Evolutionary conservation across 2,888 invertebrate species (phyloP).

Genomic region (Drosophila stalkeri): DNA sequence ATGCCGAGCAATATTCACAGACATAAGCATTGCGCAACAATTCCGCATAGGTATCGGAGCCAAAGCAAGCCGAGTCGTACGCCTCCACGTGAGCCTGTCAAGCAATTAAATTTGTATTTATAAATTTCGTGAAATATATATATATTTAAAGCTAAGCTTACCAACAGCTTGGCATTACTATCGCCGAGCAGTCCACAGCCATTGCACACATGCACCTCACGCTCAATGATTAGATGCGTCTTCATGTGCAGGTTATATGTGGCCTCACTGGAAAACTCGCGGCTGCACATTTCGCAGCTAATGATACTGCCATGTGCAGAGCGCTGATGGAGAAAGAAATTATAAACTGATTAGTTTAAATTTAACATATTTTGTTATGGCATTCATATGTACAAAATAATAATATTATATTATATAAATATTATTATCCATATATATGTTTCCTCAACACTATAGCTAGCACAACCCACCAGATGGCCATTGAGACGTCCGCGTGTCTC

Average conservation of each 20-base stretch:
- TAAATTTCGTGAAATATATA: neutral
- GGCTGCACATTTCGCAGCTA: slow-evolving; percentile 76
- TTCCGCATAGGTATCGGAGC: slow-evolving; percentile 47
- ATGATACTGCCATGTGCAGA: slow-evolving; percentile 55
- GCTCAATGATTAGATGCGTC: slow-evolving; percentile 73
- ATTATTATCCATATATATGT: neutral
- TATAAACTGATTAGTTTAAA: neutral
- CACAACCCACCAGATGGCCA: slow-evolving; percentile 73
- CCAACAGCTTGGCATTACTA: slow-evolving; percentile 57
- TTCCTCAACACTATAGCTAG: neutral
- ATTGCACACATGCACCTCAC: slow-evolving; percentile 70
- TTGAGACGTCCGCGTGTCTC: slow-evolving; percentile 68
- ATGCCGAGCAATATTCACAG: slow-evolving; percentile 82
- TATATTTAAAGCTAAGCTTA: slow-evolving; percentile 25
- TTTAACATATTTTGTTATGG: neutral
- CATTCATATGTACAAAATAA: too few species aligned
- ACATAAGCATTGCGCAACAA: slow-evolving; percentile 68
- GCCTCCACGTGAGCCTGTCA: slow-evolving; percentile 35
- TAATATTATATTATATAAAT: too few species aligned
- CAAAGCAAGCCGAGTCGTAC: slow-evolving; percentile 43
- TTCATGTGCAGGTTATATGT: slow-evolving; percentile 76
- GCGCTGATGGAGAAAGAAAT: slow-evolving; percentile 38
- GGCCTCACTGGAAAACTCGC: slow-evolving; percentile 69
- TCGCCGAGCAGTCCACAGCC: slow-evolving; percentile 77
- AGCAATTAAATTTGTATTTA: neutral